phyloP scores from a whole-genome alignment of 2,113 vertebrate genomes.

The Anoplopoma fimbria region DNA sequence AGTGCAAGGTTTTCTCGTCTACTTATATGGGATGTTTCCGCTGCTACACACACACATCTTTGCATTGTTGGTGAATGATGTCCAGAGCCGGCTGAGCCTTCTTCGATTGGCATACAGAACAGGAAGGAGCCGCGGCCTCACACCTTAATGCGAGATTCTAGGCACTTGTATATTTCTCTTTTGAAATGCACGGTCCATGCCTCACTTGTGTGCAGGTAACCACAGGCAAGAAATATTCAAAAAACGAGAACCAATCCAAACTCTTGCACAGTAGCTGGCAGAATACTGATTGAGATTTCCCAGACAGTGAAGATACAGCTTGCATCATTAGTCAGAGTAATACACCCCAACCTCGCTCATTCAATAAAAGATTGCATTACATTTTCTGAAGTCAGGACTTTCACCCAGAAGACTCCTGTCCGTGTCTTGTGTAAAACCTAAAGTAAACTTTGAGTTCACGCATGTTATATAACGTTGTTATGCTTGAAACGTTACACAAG shows the following conservation, averaged over 20 bases:
- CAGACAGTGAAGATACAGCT: not conserved
- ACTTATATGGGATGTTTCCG: not conserved
- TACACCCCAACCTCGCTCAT: not conserved
- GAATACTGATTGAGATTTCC: not conserved
- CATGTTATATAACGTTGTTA: not conserved
- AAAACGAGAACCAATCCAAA: not conserved
- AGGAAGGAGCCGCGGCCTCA: not conserved
- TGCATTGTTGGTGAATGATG: not conserved
- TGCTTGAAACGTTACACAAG: not conserved
- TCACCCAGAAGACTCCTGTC: not conserved
- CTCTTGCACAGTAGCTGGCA: not conserved
- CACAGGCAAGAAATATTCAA: not conserved
- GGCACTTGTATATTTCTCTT: not conserved
- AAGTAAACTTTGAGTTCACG: not conserved
- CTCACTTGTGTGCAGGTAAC: conserved; percentile 1
- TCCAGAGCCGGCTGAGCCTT: not conserved
- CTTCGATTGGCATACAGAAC: not conserved
- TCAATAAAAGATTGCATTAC: not conserved
- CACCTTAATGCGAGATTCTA: not conserved
- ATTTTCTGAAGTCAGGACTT: too few relatives aligned
- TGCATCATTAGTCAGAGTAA: not conserved
- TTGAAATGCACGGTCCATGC: conserved; percentile 1
- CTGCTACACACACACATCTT: conserved; percentile 9
- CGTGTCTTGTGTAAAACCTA: not conserved
- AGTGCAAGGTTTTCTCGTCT: conserved; percentile 13